These are phyloP conservation scores for Aradophagus sp. DNA, from an alignment of 1,140 invertebrate genomes.

Conservation along the genomic window DNA sequence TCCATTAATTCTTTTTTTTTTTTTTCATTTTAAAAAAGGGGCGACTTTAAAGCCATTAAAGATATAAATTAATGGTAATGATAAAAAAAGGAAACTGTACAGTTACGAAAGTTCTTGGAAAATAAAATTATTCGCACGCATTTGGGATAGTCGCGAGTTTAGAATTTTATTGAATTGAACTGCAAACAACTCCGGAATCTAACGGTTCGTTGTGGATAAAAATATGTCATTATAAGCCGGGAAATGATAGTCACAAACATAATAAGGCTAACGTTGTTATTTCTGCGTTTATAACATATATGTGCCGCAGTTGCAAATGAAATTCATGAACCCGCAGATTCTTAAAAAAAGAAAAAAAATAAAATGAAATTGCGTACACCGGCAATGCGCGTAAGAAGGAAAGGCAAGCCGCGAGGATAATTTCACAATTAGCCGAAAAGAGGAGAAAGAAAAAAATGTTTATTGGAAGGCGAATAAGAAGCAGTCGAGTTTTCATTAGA, in stretches of 20 bases:
- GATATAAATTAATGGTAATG: slow-evolving; percentile 3
- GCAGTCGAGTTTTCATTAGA: slow-evolving; percentile 3
- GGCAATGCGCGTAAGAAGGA: no score
- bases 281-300: slow-evolving; percentile 8
- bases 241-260: slow-evolving; percentile 34
- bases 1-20: no score
- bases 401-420: no score
- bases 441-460: no score
- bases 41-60: slow-evolving; percentile 1
- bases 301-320: no score
- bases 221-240: slow-evolving; percentile 36
- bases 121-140: no score
- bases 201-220: slow-evolving; percentile 24
- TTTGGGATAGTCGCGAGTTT: neutral
- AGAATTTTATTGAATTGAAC: slow-evolving; percentile 23
- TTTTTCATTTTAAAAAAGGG: neutral
- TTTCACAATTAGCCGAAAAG: no score
- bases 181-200: slow-evolving; percentile 19
- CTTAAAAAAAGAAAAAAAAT: no score
- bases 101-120: no score
- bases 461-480: neutral
- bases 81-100: slow-evolving; percentile 4
- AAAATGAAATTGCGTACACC: no score
- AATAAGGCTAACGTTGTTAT: slow-evolving; percentile 16
- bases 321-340: no score